phyloP scores from a whole-genome alignment of 2,797 vertebrate genomes.

The Halcyon smyrnensis region DNA sequence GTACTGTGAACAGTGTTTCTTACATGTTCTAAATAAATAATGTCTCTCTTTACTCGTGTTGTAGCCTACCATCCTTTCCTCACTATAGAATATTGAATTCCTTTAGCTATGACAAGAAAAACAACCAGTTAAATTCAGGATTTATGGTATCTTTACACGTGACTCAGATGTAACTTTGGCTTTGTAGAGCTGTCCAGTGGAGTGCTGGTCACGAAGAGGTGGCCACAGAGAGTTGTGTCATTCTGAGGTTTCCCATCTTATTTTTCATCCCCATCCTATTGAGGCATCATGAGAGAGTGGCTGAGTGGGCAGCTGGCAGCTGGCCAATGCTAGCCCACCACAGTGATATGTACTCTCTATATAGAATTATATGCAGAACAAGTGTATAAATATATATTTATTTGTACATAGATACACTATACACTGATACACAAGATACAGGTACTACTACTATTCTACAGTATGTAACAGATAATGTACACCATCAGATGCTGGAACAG shows the following conservation, averaged over 20 bases:
- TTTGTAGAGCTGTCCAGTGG: neutral
- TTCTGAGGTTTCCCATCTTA: neutral
- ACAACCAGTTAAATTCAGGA: neutral
- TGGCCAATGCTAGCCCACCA: neutral
- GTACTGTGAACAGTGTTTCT: slow-evolving; percentile 47
- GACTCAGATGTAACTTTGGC: neutral
- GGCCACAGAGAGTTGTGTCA: neutral
- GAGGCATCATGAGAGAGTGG: neutral
- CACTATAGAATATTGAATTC: neutral
- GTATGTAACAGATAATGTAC: neutral
- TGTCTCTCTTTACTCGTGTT: slow-evolving; percentile 23
- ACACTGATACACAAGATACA: neutral
- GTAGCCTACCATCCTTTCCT: neutral
- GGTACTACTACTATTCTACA: neutral
- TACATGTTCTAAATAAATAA: slow-evolving; percentile 61
- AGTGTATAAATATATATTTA: neutral
- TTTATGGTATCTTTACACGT: neutral
- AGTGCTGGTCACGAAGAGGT: neutral
- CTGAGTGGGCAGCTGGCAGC: neutral
- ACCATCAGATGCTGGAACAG: too few relatives aligned
- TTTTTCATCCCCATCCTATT: neutral
- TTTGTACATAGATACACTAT: neutral
- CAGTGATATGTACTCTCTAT: neutral
- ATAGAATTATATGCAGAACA: neutral
- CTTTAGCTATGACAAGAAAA: neutral